Percentiles rank a stretch among this genome's conserved stretches.
These are phyloP conservation scores for Coranthus polyacanthus DNA, from an alignment of 2,797 vertebrate genomes.

Conservation along the genomic window DNA sequence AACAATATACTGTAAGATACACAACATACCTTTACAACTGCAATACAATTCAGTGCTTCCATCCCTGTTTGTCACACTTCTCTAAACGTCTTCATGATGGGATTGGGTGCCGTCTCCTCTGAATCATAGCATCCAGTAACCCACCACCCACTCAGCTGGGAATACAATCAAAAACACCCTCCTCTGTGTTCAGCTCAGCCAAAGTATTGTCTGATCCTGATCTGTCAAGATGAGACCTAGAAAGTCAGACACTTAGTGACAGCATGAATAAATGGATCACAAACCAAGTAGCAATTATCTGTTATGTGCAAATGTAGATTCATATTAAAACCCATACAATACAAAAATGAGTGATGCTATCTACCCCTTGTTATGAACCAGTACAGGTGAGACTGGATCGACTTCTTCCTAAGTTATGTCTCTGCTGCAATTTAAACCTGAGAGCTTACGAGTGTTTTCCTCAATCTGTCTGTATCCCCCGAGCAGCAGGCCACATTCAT, in stretches of 20 bases:
- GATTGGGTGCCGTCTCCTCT: too few relatives aligned
- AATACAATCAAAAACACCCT: constrained; percentile 38
- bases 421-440: constrained; percentile 23
- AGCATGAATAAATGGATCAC: background rate
- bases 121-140: constrained; percentile 25
- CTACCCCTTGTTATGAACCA: background rate
- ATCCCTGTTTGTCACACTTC: too few relatives aligned
- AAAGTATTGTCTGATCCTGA: background rate
- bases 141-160: constrained; percentile 34
- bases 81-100: too few relatives aligned
- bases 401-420: background rate
- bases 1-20: too few relatives aligned
- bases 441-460: constrained; percentile 34
- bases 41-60: too few relatives aligned
- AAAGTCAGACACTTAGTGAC: constrained; percentile 8
- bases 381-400: background rate
- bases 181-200: constrained; percentile 13
- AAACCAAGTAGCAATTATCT: constrained; percentile 12
- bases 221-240: constrained; percentile 9
- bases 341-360: background rate
- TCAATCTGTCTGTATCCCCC: constrained; percentile 8
- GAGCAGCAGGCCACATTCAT: background rate
- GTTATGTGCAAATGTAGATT: background rate
- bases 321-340: background rate
- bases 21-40: too few relatives aligned